These are phyloP conservation scores for Arion vulgaris DNA, from an alignment of 1,140 invertebrate genomes.

Conservation along the genomic window DNA sequence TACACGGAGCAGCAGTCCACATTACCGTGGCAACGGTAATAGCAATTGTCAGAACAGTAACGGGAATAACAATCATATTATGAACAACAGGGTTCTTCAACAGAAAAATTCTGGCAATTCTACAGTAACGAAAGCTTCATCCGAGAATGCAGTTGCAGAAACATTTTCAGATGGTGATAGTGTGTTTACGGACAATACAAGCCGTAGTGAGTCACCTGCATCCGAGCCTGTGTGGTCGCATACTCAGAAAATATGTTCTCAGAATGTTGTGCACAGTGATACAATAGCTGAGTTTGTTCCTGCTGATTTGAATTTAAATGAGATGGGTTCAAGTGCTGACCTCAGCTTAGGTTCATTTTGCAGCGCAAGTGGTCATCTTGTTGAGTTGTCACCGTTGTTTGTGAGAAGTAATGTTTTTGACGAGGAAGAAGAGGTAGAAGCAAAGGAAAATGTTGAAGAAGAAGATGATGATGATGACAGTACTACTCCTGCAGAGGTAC, in stretches of 20 bases:
- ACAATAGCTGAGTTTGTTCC: conserved; percentile 58
- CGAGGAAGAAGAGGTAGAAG: not conserved
- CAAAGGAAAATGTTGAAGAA: not conserved
- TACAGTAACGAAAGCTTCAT: conserved; percentile 63
- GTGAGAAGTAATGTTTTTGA: not conserved
- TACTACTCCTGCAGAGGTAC: conserved; percentile 20
- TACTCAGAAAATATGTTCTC: conserved; percentile 46
- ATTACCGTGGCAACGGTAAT: conserved; percentile 4
- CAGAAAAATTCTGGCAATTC: conserved; percentile 62
- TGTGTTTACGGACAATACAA: conserved; percentile 66
- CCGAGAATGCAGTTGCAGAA: conserved; percentile 65
- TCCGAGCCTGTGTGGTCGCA: conserved; percentile 63
- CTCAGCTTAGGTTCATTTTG: conserved; percentile 30
- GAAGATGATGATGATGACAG: conserved; percentile 36
- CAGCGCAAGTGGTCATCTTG: not conserved
- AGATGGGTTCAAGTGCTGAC: conserved; percentile 38
- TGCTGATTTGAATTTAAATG: conserved; percentile 39
- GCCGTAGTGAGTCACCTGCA: conserved; percentile 66
- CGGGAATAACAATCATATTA: conserved; percentile 5
- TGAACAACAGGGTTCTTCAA: conserved; percentile 40
- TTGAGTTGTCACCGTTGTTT: not conserved
- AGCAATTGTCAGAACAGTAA: conserved; percentile 5
- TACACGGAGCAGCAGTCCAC: conserved; percentile 32
- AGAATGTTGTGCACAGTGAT: conserved; percentile 66
- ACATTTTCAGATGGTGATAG: conserved; percentile 63